Evolutionary conservation across 2,888 invertebrate species (phyloP).

Genomic region (Napeogenes sylphis): DNA sequence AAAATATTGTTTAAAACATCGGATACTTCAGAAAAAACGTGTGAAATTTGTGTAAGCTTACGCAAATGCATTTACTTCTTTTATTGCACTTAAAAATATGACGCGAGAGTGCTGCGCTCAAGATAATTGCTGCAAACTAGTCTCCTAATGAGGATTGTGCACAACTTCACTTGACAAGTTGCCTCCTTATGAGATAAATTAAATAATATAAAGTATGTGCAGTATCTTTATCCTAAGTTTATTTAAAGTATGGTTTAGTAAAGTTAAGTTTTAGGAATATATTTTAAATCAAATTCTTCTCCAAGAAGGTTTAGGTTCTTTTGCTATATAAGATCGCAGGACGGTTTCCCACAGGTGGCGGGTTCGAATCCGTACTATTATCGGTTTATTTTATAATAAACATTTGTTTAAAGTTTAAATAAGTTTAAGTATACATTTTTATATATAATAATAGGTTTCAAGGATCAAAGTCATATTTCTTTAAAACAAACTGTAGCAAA

Average conservation of each 20-base stretch:
- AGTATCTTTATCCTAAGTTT: slow-evolving; percentile 48
- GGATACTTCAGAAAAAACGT: not conserved
- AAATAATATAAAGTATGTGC: slow-evolving; percentile 40
- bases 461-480: no score
- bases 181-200: slow-evolving; percentile 29
- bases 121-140: slow-evolving; percentile 68
- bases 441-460: no score
- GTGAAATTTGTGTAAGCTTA: not conserved
- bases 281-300: slow-evolving; percentile 17
- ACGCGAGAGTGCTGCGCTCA: slow-evolving; percentile 58
- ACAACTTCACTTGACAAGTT: slow-evolving; percentile 37
- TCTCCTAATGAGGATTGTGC: slow-evolving; percentile 57
- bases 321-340: no score
- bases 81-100: slow-evolving; percentile 46
- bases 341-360: no score
- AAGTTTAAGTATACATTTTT: no score
- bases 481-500: no score
- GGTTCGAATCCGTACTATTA: no score
- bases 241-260: slow-evolving; percentile 21
- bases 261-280: slow-evolving; percentile 34
- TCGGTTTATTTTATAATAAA: no score
- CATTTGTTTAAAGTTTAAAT: no score
- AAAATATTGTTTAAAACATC: not conserved
- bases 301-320: no score
- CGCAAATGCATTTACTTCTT: slow-evolving; percentile 3